phyloP scores from a whole-genome alignment of 2,888 invertebrate species.

The Allolobophora icterica region DNA sequence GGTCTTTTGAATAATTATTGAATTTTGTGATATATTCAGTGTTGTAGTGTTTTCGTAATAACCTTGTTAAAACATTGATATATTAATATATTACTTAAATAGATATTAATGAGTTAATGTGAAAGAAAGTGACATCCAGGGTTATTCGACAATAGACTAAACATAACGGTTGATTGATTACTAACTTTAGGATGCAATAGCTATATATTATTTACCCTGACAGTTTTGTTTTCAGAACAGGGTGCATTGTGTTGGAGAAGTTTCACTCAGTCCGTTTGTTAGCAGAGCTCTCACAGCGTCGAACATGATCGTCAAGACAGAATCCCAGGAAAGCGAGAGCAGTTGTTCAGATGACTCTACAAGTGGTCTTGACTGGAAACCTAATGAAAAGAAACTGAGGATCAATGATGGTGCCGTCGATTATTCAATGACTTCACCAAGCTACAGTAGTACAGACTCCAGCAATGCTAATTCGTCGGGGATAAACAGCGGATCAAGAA shows the following conservation, averaged over 20 bases:
- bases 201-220: not conserved
- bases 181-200: not conserved
- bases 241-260: not conserved
- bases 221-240: conserved; percentile 4
- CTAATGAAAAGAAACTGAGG: not conserved
- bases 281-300: not conserved
- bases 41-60: not conserved
- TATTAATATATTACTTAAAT: too few species aligned
- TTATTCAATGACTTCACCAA: conserved; percentile 38
- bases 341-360: conserved; percentile 9
- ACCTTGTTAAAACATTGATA: not conserved
- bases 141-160: not conserved
- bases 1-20: too few species aligned
- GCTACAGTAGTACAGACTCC: conserved; percentile 40
- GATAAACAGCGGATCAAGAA: not conserved
- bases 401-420: conserved; percentile 28
- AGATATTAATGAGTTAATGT: too few species aligned
- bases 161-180: not conserved
- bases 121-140: not conserved
- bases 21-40: not conserved
- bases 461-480: conserved; percentile 26
- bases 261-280: not conserved
- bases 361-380: not conserved
- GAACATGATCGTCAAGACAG: not conserved
- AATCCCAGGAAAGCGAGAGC: not conserved